Conservation (phyloP, 2,888 invertebrate species). For the Drosophila robusta region DNA sequence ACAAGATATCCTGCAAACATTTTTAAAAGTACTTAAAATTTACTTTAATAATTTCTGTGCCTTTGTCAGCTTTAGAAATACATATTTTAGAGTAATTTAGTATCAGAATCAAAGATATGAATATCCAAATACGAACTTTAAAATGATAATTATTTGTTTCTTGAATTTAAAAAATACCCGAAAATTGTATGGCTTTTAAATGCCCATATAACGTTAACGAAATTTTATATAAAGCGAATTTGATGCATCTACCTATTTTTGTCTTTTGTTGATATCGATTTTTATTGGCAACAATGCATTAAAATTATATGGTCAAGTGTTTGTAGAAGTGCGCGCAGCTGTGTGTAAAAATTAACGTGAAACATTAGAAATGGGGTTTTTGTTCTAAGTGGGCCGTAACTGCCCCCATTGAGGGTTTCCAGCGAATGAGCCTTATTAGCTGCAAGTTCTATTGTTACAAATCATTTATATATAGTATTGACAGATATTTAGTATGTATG, state of each 20-base stretch:
- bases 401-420: slow-evolving; percentile 2
- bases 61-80: too few species aligned
- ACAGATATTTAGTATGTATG: neutral
- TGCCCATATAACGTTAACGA: too few species aligned
- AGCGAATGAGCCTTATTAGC: neutral
- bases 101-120: too few species aligned
- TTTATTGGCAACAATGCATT: neutral
- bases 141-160: too few species aligned
- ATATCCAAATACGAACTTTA: too few species aligned
- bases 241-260: too few species aligned
- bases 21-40: neutral
- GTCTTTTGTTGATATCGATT: neutral
- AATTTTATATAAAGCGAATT: too few species aligned
- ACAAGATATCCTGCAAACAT: neutral
- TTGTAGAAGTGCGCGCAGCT: slow-evolving; percentile 7
- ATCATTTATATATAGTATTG: slow-evolving; percentile 15
- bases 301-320: slow-evolving; percentile 7
- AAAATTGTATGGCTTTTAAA: too few species aligned
- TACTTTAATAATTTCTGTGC: neutral
- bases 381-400: neutral
- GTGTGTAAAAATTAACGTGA: slow-evolving; percentile 11
- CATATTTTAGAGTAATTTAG: too few species aligned
- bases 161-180: too few species aligned
- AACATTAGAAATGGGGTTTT: neutral
- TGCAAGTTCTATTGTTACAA: slow-evolving; percentile 3